Conservation (phyloP, 2,113 vertebrate species). For the Fregata magnificens region DNA sequence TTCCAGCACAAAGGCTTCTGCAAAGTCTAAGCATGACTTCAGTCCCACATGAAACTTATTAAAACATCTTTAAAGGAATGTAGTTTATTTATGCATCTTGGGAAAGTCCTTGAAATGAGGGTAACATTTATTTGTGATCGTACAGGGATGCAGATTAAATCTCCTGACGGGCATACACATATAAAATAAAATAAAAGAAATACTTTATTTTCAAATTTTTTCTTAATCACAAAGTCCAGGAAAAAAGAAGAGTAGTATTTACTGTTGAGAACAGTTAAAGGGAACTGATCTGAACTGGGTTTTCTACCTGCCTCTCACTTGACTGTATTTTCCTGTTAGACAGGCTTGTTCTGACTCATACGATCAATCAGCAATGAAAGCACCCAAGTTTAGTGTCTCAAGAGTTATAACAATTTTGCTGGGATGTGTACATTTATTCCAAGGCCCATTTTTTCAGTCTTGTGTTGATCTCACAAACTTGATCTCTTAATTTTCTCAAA, state of each 20-base stretch:
- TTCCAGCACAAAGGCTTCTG: background rate
- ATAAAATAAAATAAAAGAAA: background rate
- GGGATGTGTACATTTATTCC: background rate
- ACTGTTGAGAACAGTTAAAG: background rate
- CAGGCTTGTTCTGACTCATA: background rate
- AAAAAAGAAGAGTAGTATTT: background rate
- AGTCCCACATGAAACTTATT: background rate
- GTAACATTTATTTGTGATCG: background rate
- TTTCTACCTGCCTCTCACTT: background rate
- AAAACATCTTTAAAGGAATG: background rate
- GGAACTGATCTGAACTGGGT: background rate
- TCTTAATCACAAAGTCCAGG: background rate
- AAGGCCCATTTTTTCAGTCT: background rate
- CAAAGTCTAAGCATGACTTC: background rate
- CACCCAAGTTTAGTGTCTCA: background rate
- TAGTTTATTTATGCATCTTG: background rate
- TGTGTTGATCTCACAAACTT: background rate
- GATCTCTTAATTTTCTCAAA: background rate
- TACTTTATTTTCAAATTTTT: background rate
- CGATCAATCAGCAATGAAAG: background rate
- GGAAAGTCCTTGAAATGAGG: background rate
- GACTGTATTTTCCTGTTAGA: background rate
- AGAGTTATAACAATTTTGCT: background rate
- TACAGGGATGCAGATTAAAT: background rate
- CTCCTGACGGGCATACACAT: background rate